Conservation (phyloP, 2,113 vertebrate genomes). For the Cariama cristata region DNA sequence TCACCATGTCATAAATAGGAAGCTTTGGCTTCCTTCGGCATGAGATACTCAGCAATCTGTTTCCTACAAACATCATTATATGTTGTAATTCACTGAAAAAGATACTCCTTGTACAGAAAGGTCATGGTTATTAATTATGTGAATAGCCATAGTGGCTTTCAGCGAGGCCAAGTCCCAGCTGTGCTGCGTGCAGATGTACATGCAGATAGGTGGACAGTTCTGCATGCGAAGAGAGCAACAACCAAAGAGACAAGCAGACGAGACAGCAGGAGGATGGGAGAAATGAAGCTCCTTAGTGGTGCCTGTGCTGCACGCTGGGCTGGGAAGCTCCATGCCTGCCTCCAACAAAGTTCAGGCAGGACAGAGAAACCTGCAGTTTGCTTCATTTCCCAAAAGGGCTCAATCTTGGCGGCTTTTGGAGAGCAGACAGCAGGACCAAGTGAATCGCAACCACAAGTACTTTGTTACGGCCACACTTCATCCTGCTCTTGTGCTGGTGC, state of each 20-base stretch:
- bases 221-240: neutral
- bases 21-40: neutral
- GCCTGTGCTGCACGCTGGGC: neutral
- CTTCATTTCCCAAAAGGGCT: neutral
- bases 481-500: neutral
- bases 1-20: neutral
- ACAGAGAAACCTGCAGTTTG: neutral
- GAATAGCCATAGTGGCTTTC: neutral
- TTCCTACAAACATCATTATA: neutral
- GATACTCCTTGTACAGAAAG: neutral
- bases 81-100: neutral
- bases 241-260: neutral
- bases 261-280: neutral
- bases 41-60: neutral
- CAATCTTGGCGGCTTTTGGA: neutral
- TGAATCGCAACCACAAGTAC: neutral
- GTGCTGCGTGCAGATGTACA: fast-evolving
- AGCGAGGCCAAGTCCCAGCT: neutral
- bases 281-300: neutral
- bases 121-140: neutral
- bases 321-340: neutral
- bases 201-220: neutral
- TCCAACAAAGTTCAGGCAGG: neutral
- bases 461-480: neutral
- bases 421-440: neutral